phyloP scores from a whole-genome alignment of 2,113 vertebrate species.

The Nothoprocta pentlandii region DNA sequence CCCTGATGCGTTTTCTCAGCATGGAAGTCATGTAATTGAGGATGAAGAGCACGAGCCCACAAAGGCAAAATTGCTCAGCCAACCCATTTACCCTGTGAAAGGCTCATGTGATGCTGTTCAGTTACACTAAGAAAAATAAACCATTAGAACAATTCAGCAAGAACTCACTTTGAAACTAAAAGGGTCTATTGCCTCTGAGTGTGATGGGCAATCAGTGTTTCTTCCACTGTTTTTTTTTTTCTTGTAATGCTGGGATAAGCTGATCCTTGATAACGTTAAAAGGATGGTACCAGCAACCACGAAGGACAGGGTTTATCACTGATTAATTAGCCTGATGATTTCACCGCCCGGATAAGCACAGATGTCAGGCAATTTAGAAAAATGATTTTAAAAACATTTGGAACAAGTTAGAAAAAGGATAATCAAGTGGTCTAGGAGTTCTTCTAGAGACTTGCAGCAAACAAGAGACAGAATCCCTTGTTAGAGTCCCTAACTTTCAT shows the following conservation, averaged over 20 bases:
- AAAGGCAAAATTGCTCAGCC: slow-evolving; percentile 1
- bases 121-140: slow-evolving; percentile 13
- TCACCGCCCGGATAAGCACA: neutral
- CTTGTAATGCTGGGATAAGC: slow-evolving; percentile 16
- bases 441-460: neutral
- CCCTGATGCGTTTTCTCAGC: slow-evolving; percentile 39
- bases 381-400: neutral
- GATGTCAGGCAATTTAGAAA: neutral
- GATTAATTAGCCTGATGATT: neutral
- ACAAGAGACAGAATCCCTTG: neutral
- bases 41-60: neutral
- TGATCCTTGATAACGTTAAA: slow-evolving; percentile 27
- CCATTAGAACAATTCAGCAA: slow-evolving; percentile 15
- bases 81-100: neutral
- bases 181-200: neutral
- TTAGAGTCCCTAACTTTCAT: neutral
- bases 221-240: neutral
- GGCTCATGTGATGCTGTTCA: neutral
- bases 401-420: neutral
- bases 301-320: neutral
- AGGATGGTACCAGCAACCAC: neutral
- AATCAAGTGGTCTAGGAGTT: neutral
- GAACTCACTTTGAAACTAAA: slow-evolving; percentile 21
- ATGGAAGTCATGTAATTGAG: slow-evolving; percentile 4
- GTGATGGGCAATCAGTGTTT: neutral